Percentiles rank a stretch among this genome's conserved stretches.
These are phyloP conservation scores for Sialia sialis DNA, from an alignment of 2,113 vertebrate species.

Conservation along the genomic window DNA sequence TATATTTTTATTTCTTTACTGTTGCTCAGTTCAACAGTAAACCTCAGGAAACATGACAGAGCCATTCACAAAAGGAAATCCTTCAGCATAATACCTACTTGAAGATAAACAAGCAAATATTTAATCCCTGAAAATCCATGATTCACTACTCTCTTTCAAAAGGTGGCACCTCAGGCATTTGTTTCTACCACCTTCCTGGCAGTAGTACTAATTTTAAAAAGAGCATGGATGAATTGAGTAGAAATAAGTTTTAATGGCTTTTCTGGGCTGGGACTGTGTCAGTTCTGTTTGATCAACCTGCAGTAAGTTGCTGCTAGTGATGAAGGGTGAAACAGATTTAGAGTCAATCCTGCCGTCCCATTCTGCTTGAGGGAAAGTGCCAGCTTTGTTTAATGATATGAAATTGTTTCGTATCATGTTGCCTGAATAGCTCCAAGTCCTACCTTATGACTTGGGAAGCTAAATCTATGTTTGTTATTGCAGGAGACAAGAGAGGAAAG, in stretches of 20 bases:
- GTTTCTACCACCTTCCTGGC: background rate
- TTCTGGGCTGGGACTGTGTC: background rate
- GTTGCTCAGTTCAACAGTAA: constrained; percentile 9
- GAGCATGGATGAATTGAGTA: background rate
- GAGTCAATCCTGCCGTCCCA: background rate
- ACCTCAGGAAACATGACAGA: background rate
- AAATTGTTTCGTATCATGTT: background rate
- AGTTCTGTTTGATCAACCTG: background rate
- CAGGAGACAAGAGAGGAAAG: constrained; percentile 87
- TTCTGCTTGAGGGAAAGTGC: background rate
- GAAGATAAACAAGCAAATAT: background rate
- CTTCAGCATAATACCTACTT: background rate
- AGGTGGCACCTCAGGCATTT: background rate
- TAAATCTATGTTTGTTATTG: background rate
- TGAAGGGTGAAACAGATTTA: background rate
- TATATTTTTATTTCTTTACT: background rate
- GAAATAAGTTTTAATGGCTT: background rate
- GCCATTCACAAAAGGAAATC: background rate
- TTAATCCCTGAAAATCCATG: background rate
- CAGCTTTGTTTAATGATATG: background rate
- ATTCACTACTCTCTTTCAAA: background rate
- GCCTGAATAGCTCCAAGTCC: background rate
- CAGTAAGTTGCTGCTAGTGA: background rate
- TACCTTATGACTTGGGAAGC: background rate
- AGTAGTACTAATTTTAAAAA: background rate